Evolutionary conservation across 2,888 invertebrate species (phyloP), one percentile per base, ranked within the genome.

Genomic region (Thecocarcelia acutangulata): DNA sequence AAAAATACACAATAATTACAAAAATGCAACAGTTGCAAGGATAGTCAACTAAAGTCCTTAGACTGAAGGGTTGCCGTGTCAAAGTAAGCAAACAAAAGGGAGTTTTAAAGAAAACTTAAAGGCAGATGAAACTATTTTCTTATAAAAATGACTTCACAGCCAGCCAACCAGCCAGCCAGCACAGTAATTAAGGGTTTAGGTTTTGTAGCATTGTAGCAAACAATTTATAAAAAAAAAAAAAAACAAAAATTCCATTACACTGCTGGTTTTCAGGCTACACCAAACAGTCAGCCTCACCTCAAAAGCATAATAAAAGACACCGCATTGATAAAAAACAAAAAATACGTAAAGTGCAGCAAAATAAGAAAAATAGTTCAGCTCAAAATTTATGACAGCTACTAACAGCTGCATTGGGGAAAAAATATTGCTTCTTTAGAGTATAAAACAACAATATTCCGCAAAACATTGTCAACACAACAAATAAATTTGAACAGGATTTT

Each of bases 11-110:
- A 73, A 66, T 61, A 61, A 70, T 72, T 64, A 64, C 77, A 63
- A 48, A 59, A 79, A 6, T 68, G 73, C 73, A 79, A 79, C 78
- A 79, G 78, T 79, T 79, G 78, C 52, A 54, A 46, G 59, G 42
- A 68, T 48, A 58, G 58, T 48, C 58, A 50, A 50, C n/a, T 5
- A 33, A 37, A 21, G 19, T 37, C 17, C 15, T 37, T 17, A 42
- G 12, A 37, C 12, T 19, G n/a, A 46, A 50, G 59, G 70, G 48
- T 59, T 40, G 21, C 37, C 12, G 13, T 40, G 15, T 15, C 9
- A 13, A 1, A 13, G 21, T 8, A 48, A 19, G 46, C 6, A 21
- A 37, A 17, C n/a, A n/a, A 64, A 37, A 59, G n/a, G 58, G 3
- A 59, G 40, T 56, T 69, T 44, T 46, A 50, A 59, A 28, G 28